Percentiles rank a stretch among this genome's conserved stretches.
Evolutionary conservation across 2,797 vertebrate species (phyloP).

Genomic region (Mormyrus hasselquistii): DNA sequence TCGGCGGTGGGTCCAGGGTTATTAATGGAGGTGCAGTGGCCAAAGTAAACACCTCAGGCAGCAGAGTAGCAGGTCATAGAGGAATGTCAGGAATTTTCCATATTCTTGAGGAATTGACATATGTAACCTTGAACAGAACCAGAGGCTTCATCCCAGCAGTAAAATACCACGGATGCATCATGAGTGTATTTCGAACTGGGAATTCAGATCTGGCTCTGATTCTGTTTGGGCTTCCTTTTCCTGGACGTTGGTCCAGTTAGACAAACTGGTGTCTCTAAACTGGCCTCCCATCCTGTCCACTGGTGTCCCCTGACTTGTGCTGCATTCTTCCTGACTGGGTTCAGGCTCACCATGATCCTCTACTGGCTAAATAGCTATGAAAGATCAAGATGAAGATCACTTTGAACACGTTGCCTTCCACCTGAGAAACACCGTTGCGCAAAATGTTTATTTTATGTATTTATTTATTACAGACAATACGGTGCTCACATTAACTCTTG

Average conservation of each 20-base stretch:
- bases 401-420: background rate
- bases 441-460: background rate
- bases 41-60: background rate
- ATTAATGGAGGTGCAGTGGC: background rate
- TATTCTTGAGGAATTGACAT: background rate
- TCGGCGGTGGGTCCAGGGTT: background rate
- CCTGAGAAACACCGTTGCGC: background rate
- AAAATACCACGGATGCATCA: background rate
- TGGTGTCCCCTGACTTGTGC: background rate
- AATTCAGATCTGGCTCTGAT: background rate
- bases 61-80: background rate
- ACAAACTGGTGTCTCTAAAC: background rate
- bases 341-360: background rate
- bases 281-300: background rate
- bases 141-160: background rate
- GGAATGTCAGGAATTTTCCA: background rate
- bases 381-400: background rate
- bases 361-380: background rate
- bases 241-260: background rate
- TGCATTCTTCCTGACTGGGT: background rate
- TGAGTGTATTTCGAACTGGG: background rate
- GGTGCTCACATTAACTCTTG: background rate
- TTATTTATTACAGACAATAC: background rate
- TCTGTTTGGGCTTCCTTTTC: background rate
- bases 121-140: background rate